Evolutionary conservation across 2,888 invertebrate species (phyloP), one percentile per base, ranked within the genome.

Genomic region (Acrocyrtus sp.): DNA sequence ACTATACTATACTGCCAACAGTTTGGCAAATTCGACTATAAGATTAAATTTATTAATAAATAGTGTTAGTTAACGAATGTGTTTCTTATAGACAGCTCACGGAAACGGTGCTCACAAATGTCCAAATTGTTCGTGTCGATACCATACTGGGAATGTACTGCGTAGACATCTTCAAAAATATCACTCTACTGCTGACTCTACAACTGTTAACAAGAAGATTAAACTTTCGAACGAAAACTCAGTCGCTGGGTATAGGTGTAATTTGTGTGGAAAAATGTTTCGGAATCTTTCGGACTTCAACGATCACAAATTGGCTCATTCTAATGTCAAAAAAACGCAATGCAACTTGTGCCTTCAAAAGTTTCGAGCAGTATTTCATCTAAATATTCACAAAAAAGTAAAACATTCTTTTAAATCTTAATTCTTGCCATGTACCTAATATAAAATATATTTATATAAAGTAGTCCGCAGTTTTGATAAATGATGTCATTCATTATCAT

Each of bases 311-410:
- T 3, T 10, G 15, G 8, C 26, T 10, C 67, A 68, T 21, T 22
- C 39, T 1, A 34, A 47, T 10, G 22, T 27, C 3, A 17, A 27
- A 1, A 19, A 12, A 4, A 12, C 3, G 1, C 58, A 60, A 24
- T 68, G 67, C 24, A 29, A 51, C n/a, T 29, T 60, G 27, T 68
- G 67, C 19, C 56, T 68, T 17, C 48, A 57, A 27, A n/a, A 15
- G 15, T 48, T 65, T 19, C 3, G 34, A 6, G 12, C 8, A 10
- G 2, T 4, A 26, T 10, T 27, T 5, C 21, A n/a, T 41, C 2
- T 43, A 5, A 45, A 4, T 8, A 17, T 4, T 22, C 66, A 67
- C 22, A 57, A 57, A 50, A 17, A 48, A 41, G 66, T 67, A 57
- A 21, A 8, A n/a, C n/a, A n/a, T n/a, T n/a, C n/a, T n/a, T n/a